Evolutionary conservation across 2,113 vertebrate genomes (phyloP).

Genomic region (Chaenogobius annularis): DNA sequence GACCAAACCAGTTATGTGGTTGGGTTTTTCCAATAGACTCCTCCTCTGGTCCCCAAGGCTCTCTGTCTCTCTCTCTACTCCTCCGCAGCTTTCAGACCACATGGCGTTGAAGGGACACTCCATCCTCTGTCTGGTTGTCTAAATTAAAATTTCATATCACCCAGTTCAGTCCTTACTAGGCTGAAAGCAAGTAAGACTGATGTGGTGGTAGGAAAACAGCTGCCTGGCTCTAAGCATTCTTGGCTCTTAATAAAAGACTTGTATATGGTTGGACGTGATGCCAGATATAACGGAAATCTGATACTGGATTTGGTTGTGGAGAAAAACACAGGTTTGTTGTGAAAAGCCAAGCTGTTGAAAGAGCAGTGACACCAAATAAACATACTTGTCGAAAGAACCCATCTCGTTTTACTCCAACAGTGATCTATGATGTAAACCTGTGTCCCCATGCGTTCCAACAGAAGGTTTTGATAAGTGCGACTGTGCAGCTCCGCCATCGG

Average conservation of each 20-base stretch:
- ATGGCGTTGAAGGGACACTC: constrained; percentile 47
- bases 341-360: constrained; percentile 24
- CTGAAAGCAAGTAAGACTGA: constrained; percentile 55
- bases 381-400: constrained; percentile 36
- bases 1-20: constrained; percentile 60
- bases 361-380: constrained; percentile 39
- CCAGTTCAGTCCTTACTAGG: constrained; percentile 59
- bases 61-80: constrained; percentile 34
- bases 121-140: constrained; percentile 61
- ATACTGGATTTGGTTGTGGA: constrained; percentile 32
- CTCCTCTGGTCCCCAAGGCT: constrained; percentile 61
- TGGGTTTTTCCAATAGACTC: constrained; percentile 61
- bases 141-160: constrained; percentile 72
- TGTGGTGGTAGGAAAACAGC: constrained; percentile 28
- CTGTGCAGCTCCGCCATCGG: constrained; percentile 49
- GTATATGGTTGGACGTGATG: constrained; percentile 48
- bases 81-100: constrained; percentile 43
- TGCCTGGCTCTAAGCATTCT: constrained; percentile 50
- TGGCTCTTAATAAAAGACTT: constrained; percentile 49
- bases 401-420: constrained; percentile 40
- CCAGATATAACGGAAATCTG: constrained; percentile 45
- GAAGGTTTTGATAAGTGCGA: constrained; percentile 37
- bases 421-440: constrained; percentile 40
- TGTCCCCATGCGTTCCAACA: constrained; percentile 4
- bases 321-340: constrained; percentile 48